Conservation (phyloP, 2,113 vertebrate species). For the Calyptommatus sinebrachiatus region DNA sequence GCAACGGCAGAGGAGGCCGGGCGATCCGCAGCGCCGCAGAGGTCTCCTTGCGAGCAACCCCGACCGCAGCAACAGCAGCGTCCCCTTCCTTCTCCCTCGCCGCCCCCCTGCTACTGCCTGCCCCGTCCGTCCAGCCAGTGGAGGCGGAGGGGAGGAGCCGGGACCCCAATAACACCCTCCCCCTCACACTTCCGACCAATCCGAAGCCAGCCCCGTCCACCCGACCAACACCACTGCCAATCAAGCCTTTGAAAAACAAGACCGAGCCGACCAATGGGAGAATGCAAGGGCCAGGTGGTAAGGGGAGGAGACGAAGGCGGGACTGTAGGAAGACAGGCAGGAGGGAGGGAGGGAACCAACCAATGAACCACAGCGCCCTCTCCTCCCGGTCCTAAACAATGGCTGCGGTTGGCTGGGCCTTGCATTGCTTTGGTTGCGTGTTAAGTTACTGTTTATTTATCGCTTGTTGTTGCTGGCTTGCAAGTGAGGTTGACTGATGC, state of each 20-base stretch:
- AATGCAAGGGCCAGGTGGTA: neutral
- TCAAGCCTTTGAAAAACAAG: constrained; percentile 17
- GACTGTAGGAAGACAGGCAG: too few relatives aligned
- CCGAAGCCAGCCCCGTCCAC: neutral
- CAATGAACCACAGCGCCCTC: too few relatives aligned
- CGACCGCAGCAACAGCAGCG: neutral
- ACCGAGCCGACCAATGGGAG: neutral
- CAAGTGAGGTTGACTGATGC: too few relatives aligned
- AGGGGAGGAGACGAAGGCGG: neutral
- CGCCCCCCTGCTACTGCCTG: neutral
- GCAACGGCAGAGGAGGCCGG: too few relatives aligned
- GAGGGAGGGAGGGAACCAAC: too few relatives aligned
- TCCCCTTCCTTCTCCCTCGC: neutral
- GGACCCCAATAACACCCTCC: neutral
- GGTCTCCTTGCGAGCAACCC: accelerated
- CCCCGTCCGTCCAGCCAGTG: too few relatives aligned
- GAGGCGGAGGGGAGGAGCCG: neutral
- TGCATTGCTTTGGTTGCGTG: too few relatives aligned
- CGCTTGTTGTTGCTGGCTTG: too few relatives aligned
- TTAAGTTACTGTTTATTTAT: too few relatives aligned
- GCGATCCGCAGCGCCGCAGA: neutral
- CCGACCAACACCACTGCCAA: neutral
- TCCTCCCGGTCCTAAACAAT: too few relatives aligned
- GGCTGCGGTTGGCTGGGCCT: too few relatives aligned
- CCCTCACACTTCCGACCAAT: neutral